phyloP scores from a whole-genome alignment of 1,140 invertebrate species.

The Ditylenchus dipsaci region DNA sequence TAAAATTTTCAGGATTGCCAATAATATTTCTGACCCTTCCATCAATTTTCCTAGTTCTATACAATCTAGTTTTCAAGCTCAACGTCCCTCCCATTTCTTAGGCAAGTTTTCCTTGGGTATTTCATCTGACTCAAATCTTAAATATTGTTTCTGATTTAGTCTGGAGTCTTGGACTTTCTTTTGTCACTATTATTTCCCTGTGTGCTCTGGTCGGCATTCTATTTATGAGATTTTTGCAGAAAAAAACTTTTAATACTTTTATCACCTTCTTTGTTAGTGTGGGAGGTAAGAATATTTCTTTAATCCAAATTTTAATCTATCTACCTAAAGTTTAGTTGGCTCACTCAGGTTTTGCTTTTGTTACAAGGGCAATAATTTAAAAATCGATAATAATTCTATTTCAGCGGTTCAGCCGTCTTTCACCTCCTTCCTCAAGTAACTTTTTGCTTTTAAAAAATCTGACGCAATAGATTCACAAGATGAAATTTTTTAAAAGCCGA shows the following conservation, averaged over 20 bases:
- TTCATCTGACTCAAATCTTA: neutral
- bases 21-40: too few relatives aligned
- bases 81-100: slow-evolving; percentile 8
- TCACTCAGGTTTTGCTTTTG: slow-evolving; percentile 63
- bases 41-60: neutral
- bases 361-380: neutral
- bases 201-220: slow-evolving; percentile 66
- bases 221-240: slow-evolving; percentile 66
- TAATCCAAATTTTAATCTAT: too few relatives aligned
- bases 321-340: slow-evolving; percentile 67
- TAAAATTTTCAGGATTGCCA: too few relatives aligned
- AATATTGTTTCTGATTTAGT: slow-evolving; percentile 17
- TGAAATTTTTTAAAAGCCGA: too few relatives aligned
- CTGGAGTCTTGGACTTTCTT: slow-evolving; percentile 23
- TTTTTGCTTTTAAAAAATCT: slow-evolving; percentile 3
- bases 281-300: slow-evolving; percentile 65
- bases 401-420: slow-evolving; percentile 2
- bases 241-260: slow-evolving; percentile 63
- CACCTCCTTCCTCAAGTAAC: slow-evolving; percentile 21
- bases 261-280: slow-evolving; percentile 67
- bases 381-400: neutral
- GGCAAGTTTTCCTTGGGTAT: neutral
- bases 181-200: slow-evolving; percentile 63
- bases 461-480: too few relatives aligned
- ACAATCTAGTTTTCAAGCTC: neutral